Evolutionary conservation across 2,113 vertebrate genomes (phyloP).

Genomic region (Erythrolamprus reginae): DNA sequence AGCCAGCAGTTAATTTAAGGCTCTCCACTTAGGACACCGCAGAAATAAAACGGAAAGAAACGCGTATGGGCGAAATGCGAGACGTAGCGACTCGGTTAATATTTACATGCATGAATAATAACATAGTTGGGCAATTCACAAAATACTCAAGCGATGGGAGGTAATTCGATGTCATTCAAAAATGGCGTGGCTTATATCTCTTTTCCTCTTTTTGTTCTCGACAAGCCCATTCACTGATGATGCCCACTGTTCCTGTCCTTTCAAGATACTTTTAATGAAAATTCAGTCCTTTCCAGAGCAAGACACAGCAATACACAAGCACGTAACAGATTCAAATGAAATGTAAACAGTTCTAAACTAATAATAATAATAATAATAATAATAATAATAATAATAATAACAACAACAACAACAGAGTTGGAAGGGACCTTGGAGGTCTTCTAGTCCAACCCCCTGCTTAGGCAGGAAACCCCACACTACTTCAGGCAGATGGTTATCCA

Average conservation of each 20-base stretch:
- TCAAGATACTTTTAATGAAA: neutral
- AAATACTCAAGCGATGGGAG: constrained; percentile 43
- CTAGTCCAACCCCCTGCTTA: no score
- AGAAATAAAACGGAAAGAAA: constrained; percentile 65
- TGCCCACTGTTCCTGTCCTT: neutral
- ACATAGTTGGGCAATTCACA: constrained; percentile 55
- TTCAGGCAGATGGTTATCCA: no score
- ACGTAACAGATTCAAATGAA: no score
- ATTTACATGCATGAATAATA: constrained; percentile 54
- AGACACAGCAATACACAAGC: no score
- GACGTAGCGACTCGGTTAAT: constrained; percentile 22
- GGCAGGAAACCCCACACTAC: no score
- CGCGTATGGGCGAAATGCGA: constrained; percentile 46
- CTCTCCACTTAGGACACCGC: constrained; percentile 49
- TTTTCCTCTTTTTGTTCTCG: accelerated
- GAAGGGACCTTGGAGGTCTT: no score
- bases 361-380: no score
- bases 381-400: no score
- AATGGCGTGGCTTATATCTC: neutral
- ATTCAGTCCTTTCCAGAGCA: neutral
- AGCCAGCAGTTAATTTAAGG: constrained; percentile 56
- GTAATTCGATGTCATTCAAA: constrained; percentile 18
- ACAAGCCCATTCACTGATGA: neutral
- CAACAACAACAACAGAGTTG: no score
- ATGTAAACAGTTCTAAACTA: no score